Evolutionary conservation across 2,113 vertebrate genomes (phyloP).

Genomic region (Ellobius talpinus): DNA sequence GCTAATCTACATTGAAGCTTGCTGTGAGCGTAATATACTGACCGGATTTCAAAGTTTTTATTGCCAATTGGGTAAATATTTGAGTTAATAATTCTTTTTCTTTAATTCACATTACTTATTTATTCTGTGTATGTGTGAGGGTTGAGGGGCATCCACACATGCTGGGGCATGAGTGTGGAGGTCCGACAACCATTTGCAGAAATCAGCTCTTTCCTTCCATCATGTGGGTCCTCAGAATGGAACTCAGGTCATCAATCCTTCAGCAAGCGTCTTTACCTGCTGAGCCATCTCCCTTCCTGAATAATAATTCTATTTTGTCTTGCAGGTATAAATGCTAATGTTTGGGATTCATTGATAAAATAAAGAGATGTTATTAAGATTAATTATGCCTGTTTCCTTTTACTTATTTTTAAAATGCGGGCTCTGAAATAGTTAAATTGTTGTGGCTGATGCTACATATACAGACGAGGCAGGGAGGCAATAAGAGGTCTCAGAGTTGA

Average conservation of each 20-base stretch:
- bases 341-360: background rate
- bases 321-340: conserved; percentile 9
- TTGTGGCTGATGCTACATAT: background rate
- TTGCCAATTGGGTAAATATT: background rate
- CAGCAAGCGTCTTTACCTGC: background rate
- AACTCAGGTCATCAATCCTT: background rate
- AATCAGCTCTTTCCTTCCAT: background rate
- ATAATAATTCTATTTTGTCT: background rate
- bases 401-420: conserved; percentile 12
- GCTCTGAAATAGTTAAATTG: conserved; percentile 33
- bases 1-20: background rate
- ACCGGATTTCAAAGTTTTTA: conserved; percentile 22
- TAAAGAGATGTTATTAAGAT: conserved; percentile 28
- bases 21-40: background rate
- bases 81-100: background rate
- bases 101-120: no score
- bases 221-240: no score
- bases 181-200: background rate
- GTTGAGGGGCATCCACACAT: background rate
- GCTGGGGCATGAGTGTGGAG: no score
- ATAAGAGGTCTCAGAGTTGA: background rate
- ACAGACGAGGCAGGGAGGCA: background rate
- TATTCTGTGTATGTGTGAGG: background rate
- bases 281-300: background rate
- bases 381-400: background rate